Conservation (phyloP, 2,888 invertebrate species). For the Heliconius ismenius region DNA sequence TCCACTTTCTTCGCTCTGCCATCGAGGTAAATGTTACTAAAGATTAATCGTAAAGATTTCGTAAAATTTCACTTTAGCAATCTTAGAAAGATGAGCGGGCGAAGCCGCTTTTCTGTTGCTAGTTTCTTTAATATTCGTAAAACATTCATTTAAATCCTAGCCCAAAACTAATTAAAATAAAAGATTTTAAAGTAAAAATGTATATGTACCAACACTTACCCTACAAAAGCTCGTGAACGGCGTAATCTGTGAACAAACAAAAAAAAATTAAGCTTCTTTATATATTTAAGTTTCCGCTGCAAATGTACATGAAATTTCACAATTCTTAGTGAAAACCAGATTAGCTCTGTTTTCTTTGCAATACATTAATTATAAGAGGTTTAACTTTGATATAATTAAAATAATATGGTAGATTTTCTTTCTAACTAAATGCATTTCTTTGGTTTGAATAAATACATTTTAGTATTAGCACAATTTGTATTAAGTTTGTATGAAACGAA, state of each 20-base stretch:
- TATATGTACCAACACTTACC: slow-evolving; percentile 81
- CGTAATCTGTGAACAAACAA: slow-evolving; percentile 87
- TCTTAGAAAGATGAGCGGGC: no score
- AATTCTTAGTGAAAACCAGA: slow-evolving; percentile 23
- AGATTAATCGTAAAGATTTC: no score
- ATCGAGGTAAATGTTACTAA: no score
- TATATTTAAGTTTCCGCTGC: slow-evolving; percentile 32
- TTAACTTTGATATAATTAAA: slow-evolving; percentile 13
- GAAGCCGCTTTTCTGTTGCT: no score
- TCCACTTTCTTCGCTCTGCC: no score
- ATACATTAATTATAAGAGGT: background rate
- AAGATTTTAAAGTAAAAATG: slow-evolving; percentile 21
- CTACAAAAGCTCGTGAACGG: slow-evolving; percentile 93
- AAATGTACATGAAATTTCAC: slow-evolving; percentile 12
- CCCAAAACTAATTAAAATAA: background rate
- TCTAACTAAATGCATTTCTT: background rate
- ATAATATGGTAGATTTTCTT: background rate
- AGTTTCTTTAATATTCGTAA: background rate
- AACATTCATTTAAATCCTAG: background rate
- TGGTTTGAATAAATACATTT: background rate
- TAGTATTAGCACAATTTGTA: background rate
- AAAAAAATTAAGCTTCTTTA: slow-evolving; percentile 35
- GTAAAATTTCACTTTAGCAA: no score
- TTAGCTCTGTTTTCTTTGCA: slow-evolving; percentile 12
- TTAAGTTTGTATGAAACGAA: no score